Evolutionary conservation across 2,113 vertebrate species (phyloP).

Genomic region (Oreochromis spilurus): DNA sequence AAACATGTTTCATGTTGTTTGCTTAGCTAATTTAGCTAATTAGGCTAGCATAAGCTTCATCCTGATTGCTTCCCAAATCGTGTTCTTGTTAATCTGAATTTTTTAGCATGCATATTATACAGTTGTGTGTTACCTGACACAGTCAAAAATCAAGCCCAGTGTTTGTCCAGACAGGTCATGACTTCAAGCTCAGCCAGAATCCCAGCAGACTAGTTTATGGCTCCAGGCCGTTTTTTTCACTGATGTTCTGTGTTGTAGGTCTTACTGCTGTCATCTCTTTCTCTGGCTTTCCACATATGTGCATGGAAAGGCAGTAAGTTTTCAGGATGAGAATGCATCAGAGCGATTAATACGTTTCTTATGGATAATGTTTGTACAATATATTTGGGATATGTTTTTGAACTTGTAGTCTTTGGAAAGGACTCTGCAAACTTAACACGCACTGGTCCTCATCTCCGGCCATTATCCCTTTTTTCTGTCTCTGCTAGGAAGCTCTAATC

Average conservation of each 20-base stretch:
- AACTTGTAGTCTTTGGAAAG: neutral
- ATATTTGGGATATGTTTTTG: neutral
- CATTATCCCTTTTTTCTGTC: neutral
- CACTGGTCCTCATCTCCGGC: neutral
- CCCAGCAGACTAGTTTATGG: neutral
- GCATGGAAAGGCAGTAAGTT: rapidly evolving
- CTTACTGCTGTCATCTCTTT: neutral
- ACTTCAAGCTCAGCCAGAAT: neutral
- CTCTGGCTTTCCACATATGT: neutral
- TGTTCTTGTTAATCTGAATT: neutral
- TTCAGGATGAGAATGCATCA: neutral
- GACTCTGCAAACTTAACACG: neutral
- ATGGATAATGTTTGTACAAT: neutral
- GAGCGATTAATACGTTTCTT: neutral
- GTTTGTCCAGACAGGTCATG: neutral
- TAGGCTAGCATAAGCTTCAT: neutral
- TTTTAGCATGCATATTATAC: neutral
- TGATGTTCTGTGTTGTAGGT: neutral
- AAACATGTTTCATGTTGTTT: neutral
- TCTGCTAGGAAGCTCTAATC: neutral
- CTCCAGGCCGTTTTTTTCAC: rapidly evolving
- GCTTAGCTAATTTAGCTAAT: neutral
- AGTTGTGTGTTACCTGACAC: neutral
- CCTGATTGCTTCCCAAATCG: neutral
- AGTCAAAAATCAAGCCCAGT: neutral